phyloP scores from a whole-genome alignment of 2,797 vertebrate species.

The Hydrolagus colliei region DNA sequence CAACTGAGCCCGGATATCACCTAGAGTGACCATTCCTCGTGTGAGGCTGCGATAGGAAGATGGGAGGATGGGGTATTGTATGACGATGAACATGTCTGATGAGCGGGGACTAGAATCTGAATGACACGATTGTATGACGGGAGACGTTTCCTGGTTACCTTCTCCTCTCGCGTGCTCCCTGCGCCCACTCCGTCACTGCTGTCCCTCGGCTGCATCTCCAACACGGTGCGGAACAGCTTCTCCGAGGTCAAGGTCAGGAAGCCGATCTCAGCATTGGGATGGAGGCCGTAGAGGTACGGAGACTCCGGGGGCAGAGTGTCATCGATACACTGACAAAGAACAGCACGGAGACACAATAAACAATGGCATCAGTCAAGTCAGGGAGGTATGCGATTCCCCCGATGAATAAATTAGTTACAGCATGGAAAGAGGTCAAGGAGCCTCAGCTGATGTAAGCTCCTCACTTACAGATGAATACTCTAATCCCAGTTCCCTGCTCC shows the following conservation, averaged over 20 bases:
- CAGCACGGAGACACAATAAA: not conserved
- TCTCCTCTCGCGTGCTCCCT: conserved; percentile 63
- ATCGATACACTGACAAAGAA: conserved; percentile 73
- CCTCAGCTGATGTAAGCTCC: too few species aligned
- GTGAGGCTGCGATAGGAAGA: not conserved
- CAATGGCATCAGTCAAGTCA: not conserved
- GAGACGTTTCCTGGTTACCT: conserved; percentile 50
- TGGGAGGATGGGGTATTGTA: too few species aligned
- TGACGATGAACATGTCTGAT: too few species aligned
- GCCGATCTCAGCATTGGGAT: conserved; percentile 88
- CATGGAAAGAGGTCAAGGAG: too few species aligned
- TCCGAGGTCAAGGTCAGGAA: conserved; percentile 85
- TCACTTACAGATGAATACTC: too few species aligned
- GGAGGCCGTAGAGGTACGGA: conserved; percentile 82
- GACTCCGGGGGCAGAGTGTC: conserved; percentile 74
- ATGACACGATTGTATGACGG: too few species aligned
- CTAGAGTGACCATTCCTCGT: too few species aligned
- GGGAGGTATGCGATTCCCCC: not conserved
- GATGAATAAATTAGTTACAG: too few species aligned
- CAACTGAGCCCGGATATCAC: conserved; percentile 17
- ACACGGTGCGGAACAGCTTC: conserved; percentile 72
- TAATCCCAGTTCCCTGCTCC: too few species aligned
- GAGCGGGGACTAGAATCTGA: too few species aligned
- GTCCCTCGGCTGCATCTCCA: conserved; percentile 83
- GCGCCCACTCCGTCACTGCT: conserved; percentile 53